phyloP scores from a whole-genome alignment of 2,113 vertebrate genomes.

The Galeopterus variegatus region DNA sequence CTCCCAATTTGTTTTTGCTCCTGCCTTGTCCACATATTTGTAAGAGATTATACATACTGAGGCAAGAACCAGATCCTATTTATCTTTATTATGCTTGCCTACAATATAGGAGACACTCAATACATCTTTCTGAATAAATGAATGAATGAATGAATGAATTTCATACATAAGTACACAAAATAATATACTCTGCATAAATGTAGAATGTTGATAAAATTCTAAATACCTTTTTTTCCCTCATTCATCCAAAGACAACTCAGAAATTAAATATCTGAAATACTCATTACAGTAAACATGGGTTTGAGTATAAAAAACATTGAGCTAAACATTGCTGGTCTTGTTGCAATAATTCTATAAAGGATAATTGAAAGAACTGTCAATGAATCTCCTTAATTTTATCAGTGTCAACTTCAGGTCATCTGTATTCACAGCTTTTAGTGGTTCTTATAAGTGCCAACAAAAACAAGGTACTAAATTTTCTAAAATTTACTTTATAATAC shows the following conservation, averaged over 20 bases:
- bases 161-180: neutral
- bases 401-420: neutral
- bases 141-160: conserved; percentile 1
- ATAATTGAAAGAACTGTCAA: neutral
- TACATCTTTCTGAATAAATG: neutral
- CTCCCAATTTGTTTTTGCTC: neutral
- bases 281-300: neutral
- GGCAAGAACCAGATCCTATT: neutral
- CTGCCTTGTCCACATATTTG: neutral
- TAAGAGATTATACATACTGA: neutral
- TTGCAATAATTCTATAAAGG: neutral
- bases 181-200: neutral
- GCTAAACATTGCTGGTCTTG: neutral
- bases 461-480: neutral
- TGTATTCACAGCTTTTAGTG: neutral
- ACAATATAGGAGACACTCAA: neutral
- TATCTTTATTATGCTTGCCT: neutral
- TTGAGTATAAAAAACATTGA: neutral
- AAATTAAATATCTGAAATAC: neutral
- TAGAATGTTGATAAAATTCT: neutral
- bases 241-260: neutral
- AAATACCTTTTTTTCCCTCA: neutral
- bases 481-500: conserved; percentile 19
- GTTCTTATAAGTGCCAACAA: neutral
- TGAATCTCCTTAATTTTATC: conserved; percentile 58